Evolutionary conservation across 2,888 invertebrate genomes (phyloP), one percentile per base, ranked within the genome.

Genomic region (Acanthoscelides obtectus): DNA sequence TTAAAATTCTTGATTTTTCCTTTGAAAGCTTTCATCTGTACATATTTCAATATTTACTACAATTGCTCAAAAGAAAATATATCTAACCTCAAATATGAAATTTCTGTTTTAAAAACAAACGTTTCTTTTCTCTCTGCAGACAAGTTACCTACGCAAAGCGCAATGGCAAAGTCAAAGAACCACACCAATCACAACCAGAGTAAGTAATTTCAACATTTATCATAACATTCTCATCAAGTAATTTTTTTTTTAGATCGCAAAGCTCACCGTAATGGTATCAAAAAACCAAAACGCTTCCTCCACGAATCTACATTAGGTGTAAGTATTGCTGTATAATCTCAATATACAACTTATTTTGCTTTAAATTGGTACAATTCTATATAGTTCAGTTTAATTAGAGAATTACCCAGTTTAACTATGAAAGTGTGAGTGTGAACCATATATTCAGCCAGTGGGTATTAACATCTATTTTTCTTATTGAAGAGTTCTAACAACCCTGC

Each of bases 81-180:
- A 45, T 45, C 5, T 45, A 45, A 45, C 45, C 45, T 45, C 45
- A 45, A 45, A 45, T 45, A 45, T 45, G 45, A 1, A 6, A 25
- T 25, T 25, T 25, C 25, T 8, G 8, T 8, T 25, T 45, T 6
- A 6, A 4, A 45, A 4, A 4, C 17, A 12, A 12, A 45, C 17
- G 17, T 45, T 45, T 45, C 17, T 6, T 12, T 6, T n/a, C n/a
- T n/a, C n/a, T 12, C 17, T 45, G 5, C 45, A 45, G 45, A 17
- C 5, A 12, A 12, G 17, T 6, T 12, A 45, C n/a, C n/a, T n/a
- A n/a, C n/a, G n/a, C n/a, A n/a, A n/a, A n/a, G n/a, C n/a, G 17
- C 45, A 45, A 99, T 99, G 99, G 99, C 99, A 79, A 99, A 99
- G 94, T 98, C 98, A 78, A 99, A 99, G 92, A 99, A 99, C 90